phyloP scores from a whole-genome alignment of 2,797 vertebrate genomes.

The Tapirus indicus region DNA sequence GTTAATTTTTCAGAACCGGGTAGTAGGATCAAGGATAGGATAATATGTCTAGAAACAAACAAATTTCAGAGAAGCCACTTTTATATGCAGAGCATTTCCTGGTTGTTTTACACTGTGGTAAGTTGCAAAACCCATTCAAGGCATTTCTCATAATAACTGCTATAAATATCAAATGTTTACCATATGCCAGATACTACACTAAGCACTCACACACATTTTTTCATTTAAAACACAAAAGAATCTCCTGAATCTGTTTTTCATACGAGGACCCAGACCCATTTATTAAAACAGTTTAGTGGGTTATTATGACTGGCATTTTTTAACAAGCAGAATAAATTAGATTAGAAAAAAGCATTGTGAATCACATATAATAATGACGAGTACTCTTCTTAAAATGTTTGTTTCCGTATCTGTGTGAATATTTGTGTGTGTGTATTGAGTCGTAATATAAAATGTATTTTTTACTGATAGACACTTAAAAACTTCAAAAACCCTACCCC shows the following conservation, averaged over 20 bases:
- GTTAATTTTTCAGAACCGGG: neutral
- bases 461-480: constrained; percentile 10
- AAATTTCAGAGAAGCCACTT: neutral
- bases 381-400: neutral
- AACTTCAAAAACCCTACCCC: neutral
- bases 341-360: neutral
- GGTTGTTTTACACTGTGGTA: constrained; percentile 17
- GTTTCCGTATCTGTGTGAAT: neutral
- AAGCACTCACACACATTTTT: neutral
- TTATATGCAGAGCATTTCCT: neutral
- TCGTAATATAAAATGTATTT: neutral
- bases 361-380: neutral
- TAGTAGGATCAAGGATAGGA: neutral
- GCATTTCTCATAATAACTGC: constrained; percentile 7
- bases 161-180: constrained; percentile 17
- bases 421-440: neutral
- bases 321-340: neutral
- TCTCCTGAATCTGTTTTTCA: constrained; percentile 49
- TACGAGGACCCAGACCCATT: neutral
- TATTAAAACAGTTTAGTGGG: constrained; percentile 30
- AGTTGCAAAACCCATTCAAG: neutral
- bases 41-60: neutral
- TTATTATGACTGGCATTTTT: neutral
- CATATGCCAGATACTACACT: neutral
- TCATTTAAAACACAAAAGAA: constrained; percentile 60